Evolutionary conservation across 2,797 vertebrate genomes (phyloP), one percentile per base, ranked within the genome.

Genomic region (Austrolebias charrua): DNA sequence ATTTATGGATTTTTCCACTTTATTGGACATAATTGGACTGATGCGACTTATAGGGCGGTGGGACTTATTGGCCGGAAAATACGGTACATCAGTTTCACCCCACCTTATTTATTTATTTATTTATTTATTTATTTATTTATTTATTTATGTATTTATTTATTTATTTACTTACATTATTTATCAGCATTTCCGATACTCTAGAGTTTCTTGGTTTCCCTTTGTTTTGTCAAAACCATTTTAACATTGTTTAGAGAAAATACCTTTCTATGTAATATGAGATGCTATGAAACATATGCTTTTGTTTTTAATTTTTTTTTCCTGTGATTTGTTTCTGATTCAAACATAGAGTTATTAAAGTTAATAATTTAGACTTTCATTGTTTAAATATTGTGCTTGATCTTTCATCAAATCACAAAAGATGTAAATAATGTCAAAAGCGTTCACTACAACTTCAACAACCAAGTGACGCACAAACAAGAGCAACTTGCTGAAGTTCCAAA

Each of bases 61-160:
- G n/a, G n/a, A n/a, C n/a, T n/a, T n/a, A n/a, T n/a, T n/a, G n/a
- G n/a, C n/a, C n/a, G n/a, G n/a, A n/a, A n/a, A n/a, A n/a, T n/a
- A n/a, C n/a, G n/a, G n/a, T n/a, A 73, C 72, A 66, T 72, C 68
- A 76, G 66, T 80, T 29, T 66, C 67, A 35, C 59, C 45, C 61
- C 9, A 33, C 60, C 35, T 65, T 52, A 20, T 42, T 24, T 24
- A 24, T 24, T 24, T 24, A 24, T 24, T 24, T n/a, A n/a, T n/a
- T 65, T 52, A 20, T 42, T 24, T 24, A 24, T 24, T 24, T 24
- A 24, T 24, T 24, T n/a, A n/a, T n/a, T 65, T 52, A 20, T 42
- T 24, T 24, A 24, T 24, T 24, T 24, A 24, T 24, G n/a, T n/a
- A n/a, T 24, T 65, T 52, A 20, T 42, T 24, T 24, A 24, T 24